phyloP scores from a whole-genome alignment of 2,113 vertebrate species.

The Rattus norvegicus region GRCr8 NC_086027.1:24043501-24044000 shows the following conservation, averaged over 20 bases:
- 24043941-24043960: constrained; percentile 74
- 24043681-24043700: neutral
- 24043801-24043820: neutral
- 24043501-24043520: neutral
- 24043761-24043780: neutral
- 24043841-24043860: neutral
- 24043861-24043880: constrained; percentile 13
- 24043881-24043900: constrained; percentile 14
- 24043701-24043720: constrained; percentile 24
- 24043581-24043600: neutral
- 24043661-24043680: neutral
- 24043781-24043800: neutral
- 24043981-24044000: constrained; percentile 77
- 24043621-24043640: neutral
- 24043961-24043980: constrained; percentile 77
- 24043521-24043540: neutral
- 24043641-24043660: neutral
- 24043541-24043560: neutral
- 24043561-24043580: neutral
- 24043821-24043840: neutral
- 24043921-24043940: constrained; percentile 77
- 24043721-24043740: neutral
- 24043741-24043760: too few relatives aligned
- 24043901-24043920: constrained; percentile 40
- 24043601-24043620: neutral